phyloP scores from a whole-genome alignment of 2,888 invertebrate species.

The Abrostola tripartita region DNA sequence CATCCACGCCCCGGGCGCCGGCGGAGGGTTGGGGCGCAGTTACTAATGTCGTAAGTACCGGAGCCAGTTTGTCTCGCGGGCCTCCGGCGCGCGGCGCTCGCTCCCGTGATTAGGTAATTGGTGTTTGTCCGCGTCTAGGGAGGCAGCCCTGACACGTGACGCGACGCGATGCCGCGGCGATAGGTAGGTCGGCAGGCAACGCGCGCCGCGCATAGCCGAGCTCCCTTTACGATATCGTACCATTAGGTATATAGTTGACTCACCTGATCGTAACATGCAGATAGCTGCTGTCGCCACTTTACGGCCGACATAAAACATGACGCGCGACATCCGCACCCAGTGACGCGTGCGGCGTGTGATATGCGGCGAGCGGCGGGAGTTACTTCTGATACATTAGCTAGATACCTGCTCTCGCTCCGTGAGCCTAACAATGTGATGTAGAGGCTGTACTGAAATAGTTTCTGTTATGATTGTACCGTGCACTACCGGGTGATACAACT shows the following conservation, averaged over 20 bases:
- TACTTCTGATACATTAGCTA: conserved; percentile 1
- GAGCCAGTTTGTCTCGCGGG: background rate
- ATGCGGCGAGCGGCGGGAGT: background rate
- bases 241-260: conserved; percentile 13
- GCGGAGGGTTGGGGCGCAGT: background rate
- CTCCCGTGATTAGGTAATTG: no score
- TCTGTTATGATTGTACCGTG: no score
- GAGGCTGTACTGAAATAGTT: no score
- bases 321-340: no score
- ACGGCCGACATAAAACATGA: conserved; percentile 25
- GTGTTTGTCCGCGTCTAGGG: background rate
- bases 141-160: conserved; percentile 2
- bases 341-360: background rate
- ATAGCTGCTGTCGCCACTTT: conserved; percentile 36
- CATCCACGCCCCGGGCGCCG: background rate
- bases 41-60: background rate
- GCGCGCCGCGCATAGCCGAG: background rate
- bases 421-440: no score
- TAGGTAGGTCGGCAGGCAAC: conserved; percentile 6
- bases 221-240: conserved; percentile 41
- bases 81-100: background rate
- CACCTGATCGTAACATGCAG: conserved; percentile 44
- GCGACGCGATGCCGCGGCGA: conserved; percentile 25
- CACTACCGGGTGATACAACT: no score
- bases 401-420: no score